These are phyloP conservation scores for Graphium colonna DNA, from an alignment of 2,888 invertebrate genomes.

Conservation along the genomic window DNA sequence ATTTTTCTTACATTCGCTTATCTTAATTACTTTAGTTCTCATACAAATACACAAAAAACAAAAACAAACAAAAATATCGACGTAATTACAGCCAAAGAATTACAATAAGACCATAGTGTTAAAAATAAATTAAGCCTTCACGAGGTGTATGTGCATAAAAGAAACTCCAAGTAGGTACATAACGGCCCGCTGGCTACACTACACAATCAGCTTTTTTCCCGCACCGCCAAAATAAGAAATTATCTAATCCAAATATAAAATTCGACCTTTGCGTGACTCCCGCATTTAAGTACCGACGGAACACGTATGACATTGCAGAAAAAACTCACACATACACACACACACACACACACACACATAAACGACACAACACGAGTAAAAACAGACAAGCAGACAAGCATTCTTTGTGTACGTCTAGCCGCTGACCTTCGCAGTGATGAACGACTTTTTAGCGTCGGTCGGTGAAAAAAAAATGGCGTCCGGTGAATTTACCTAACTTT, in stretches of 20 bases:
- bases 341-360: not conserved
- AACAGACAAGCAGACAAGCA: slow-evolving; percentile 66
- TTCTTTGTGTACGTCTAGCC: slow-evolving; percentile 75
- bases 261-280: slow-evolving; percentile 72
- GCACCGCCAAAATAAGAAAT: slow-evolving; percentile 57
- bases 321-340: slow-evolving; percentile 34
- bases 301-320: slow-evolving; percentile 73
- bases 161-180: not conserved
- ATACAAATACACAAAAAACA: no score
- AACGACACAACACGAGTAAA: slow-evolving; percentile 45
- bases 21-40: no score
- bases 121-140: no score
- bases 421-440: slow-evolving; percentile 69
- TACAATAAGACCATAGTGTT: no score
- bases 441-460: slow-evolving; percentile 64
- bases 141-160: not conserved
- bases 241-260: slow-evolving; percentile 52
- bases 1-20: no score
- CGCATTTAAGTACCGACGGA: slow-evolving; percentile 42
- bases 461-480: slow-evolving; percentile 59
- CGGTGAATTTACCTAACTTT: slow-evolving; percentile 77
- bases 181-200: not conserved
- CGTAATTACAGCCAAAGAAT: no score
- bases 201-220: slow-evolving; percentile 41
- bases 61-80: no score